Evolutionary conservation across 2,888 invertebrate genomes (phyloP).

Genomic region (Morpho achilles): DNA sequence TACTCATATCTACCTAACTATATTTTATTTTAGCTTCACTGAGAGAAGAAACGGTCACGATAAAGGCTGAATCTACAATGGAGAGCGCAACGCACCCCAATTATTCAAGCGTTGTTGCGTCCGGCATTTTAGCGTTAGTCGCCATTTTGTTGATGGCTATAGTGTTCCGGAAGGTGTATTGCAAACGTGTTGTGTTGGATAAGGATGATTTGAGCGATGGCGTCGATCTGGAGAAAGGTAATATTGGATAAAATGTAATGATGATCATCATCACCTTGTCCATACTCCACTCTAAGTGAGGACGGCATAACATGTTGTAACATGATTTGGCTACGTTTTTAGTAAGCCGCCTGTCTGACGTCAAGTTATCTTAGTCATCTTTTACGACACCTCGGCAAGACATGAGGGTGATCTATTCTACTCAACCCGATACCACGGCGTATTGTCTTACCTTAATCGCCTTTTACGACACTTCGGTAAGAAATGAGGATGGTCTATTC

Average conservation of each 20-base stretch:
- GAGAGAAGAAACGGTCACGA: constrained; percentile 55
- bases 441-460: too few species aligned
- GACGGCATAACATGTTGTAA: too few species aligned
- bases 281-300: too few species aligned
- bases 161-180: constrained; percentile 48
- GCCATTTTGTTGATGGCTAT: constrained; percentile 47
- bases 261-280: not conserved
- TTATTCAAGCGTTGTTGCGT: constrained; percentile 47
- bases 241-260: not conserved
- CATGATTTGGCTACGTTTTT: too few species aligned
- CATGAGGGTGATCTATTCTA: too few species aligned
- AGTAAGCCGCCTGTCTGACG: too few species aligned
- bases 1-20: not conserved
- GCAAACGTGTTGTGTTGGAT: constrained; percentile 37
- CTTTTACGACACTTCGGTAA: too few species aligned
- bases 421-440: too few species aligned
- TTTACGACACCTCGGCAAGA: too few species aligned
- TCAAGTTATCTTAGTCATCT: too few species aligned
- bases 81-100: constrained; percentile 39
- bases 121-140: constrained; percentile 43
- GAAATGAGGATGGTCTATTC: too few species aligned
- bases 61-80: constrained; percentile 60
- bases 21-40: constrained; percentile 42
- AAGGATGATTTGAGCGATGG: constrained; percentile 42
- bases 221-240: constrained; percentile 57